A percentile compares a stretch with the other conserved stretches of the same genome.
Conservation (phyloP, 2,888 invertebrate genomes). For the Actias luna region DNA sequence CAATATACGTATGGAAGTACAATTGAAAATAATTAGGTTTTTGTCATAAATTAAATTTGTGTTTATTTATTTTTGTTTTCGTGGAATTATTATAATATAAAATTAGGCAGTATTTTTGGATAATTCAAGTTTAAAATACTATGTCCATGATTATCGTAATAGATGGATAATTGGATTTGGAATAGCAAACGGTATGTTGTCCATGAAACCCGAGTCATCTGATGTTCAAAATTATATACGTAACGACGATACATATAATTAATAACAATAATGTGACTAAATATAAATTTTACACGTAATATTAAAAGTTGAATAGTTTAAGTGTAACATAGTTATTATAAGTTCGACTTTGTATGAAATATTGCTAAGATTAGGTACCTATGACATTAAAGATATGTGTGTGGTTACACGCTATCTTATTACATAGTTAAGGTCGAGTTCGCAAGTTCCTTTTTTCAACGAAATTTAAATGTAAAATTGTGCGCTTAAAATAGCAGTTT, state of each 20-base stretch:
- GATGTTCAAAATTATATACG: constrained; percentile 82
- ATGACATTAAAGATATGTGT: constrained; percentile 37
- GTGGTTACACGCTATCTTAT: constrained; percentile 46
- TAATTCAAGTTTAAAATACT: constrained; percentile 65
- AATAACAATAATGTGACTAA: constrained; percentile 80
- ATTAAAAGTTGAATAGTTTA: constrained; percentile 75
- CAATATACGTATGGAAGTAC: constrained; percentile 82
- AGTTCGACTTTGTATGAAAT: constrained; percentile 77
- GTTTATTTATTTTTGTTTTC: constrained; percentile 55
- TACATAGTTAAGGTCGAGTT: constrained; percentile 30
- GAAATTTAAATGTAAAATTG: constrained; percentile 29
- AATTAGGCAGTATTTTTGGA: constrained; percentile 72
- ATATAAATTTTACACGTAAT: constrained; percentile 79
- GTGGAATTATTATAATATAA: constrained; percentile 49
- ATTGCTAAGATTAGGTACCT: constrained; percentile 66
- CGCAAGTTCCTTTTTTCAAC: constrained; percentile 44
- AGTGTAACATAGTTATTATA: constrained; percentile 78
- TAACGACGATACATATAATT: constrained; percentile 80
- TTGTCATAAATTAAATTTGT: constrained; percentile 56
- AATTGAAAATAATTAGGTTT: constrained; percentile 66
- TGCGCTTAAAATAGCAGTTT: constrained; percentile 25
- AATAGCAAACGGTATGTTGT: constrained; percentile 48
- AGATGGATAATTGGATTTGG: constrained; percentile 54
- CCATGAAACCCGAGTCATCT: constrained; percentile 67
- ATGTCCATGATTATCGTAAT: constrained; percentile 64